Conservation (phyloP, 2,113 vertebrate species). For the Paraplagusia blochii region DNA sequence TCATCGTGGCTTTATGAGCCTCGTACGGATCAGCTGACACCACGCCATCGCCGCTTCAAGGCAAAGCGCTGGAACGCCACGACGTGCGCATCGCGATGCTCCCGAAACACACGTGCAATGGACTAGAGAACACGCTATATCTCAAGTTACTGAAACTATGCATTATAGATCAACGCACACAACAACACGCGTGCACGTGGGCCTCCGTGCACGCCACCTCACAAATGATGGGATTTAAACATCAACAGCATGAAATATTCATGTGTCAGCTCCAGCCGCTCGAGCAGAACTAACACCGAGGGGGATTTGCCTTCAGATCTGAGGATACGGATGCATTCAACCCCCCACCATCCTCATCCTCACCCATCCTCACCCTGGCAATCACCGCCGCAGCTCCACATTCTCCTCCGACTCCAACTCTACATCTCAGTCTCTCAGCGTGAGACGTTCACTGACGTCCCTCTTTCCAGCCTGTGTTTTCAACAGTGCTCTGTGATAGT, state of each 20-base stretch:
- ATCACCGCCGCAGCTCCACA: too few species aligned
- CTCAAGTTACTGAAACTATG: slow-evolving; percentile 73
- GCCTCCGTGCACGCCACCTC: slow-evolving; percentile 41
- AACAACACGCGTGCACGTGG: too few species aligned
- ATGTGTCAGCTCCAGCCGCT: slow-evolving; percentile 66
- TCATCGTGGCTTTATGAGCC: not conserved
- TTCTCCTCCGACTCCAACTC: slow-evolving; percentile 7
- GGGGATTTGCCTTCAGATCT: slow-evolving; percentile 73
- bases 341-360: slow-evolving; percentile 21
- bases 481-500: too few species aligned
- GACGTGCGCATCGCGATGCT: slow-evolving; percentile 16
- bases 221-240: slow-evolving; percentile 74
- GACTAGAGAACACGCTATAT: slow-evolving; percentile 25
- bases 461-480: not conserved
- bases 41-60: slow-evolving; percentile 45
- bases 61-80: slow-evolving; percentile 1
- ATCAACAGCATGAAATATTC: slow-evolving; percentile 75
- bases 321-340: slow-evolving; percentile 62
- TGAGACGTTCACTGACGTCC: not conserved
- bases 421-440: not conserved
- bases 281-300: slow-evolving; percentile 69
- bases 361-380: slow-evolving; percentile 4
- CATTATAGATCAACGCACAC: slow-evolving; percentile 70
- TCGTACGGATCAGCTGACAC: slow-evolving; percentile 58
- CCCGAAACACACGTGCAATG: slow-evolving; percentile 57